Evolutionary conservation across 1,140 invertebrate genomes (phyloP).

Genomic region (Argopecten irradians): DNA sequence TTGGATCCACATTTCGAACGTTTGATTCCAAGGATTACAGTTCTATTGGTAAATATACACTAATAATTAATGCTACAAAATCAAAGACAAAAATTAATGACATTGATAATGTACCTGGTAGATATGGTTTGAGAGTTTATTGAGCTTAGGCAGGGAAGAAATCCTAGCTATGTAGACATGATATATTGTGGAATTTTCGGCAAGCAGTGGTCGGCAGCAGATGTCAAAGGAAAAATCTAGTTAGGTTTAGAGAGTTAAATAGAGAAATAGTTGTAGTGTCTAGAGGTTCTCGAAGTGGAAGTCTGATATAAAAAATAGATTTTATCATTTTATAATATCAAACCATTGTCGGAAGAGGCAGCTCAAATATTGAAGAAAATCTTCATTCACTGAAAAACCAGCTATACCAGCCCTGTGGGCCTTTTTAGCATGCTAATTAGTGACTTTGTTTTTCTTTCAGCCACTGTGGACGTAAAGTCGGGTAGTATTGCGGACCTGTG

Average conservation of each 20-base stretch:
- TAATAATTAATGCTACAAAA: not conserved
- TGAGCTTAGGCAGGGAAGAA: no score
- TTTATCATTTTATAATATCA: no score
- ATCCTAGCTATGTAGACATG: no score
- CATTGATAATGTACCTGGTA: not conserved
- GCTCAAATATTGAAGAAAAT: not conserved
- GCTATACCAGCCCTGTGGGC: conserved; percentile 24
- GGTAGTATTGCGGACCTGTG: conserved; percentile 79
- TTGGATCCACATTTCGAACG: conserved; percentile 94
- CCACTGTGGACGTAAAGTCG: conserved; percentile 90
- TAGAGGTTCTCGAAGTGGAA: no score
- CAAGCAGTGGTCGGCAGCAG: no score
- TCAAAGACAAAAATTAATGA: not conserved
- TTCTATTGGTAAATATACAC: conserved; percentile 84
- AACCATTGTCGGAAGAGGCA: not conserved
- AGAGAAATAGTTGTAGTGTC: no score
- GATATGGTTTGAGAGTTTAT: no score
- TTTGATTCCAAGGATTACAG: conserved; percentile 95
- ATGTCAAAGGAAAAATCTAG: no score
- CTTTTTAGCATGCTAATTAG: not conserved
- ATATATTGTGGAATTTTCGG: no score
- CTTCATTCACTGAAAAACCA: conserved; percentile 25
- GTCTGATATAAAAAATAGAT: no score
- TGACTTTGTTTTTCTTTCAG: conserved; percentile 77
- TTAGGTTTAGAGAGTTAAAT: no score